phyloP scores from a whole-genome alignment of 1,140 invertebrate genomes.

The Drosophila murphyi region DNA sequence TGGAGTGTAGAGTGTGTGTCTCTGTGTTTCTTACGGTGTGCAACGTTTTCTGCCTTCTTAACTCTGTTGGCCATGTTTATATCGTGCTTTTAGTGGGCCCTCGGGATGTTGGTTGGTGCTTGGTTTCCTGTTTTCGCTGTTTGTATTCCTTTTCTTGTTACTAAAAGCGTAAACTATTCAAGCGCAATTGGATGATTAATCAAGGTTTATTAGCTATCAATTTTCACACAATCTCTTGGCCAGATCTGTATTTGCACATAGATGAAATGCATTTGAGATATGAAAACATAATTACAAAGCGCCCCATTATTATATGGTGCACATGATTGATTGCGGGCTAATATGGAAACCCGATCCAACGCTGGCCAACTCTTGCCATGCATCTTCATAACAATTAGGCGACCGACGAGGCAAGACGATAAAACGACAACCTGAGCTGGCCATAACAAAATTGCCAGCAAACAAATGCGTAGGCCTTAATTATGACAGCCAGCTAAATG shows the following conservation, averaged over 20 bases:
- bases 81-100: constrained; percentile 77
- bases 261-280: constrained; percentile 66
- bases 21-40: constrained; percentile 10
- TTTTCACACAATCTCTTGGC: constrained; percentile 47
- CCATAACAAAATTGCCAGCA: not conserved
- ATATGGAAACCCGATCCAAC: constrained; percentile 70
- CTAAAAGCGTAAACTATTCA: constrained; percentile 61
- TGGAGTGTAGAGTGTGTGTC: not conserved
- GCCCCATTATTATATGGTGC: constrained; percentile 47
- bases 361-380: constrained; percentile 12
- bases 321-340: constrained; percentile 70
- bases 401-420: constrained; percentile 24
- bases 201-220: constrained; percentile 70
- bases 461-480: constrained; percentile 53
- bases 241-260: constrained; percentile 66
- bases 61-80: constrained; percentile 64
- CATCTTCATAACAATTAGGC: constrained; percentile 45
- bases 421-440: constrained; percentile 52
- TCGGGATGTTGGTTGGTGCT: constrained; percentile 47
- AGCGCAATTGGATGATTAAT: constrained; percentile 74
- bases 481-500: constrained; percentile 60
- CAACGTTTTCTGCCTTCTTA: constrained; percentile 51
- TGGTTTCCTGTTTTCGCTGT: constrained; percentile 3
- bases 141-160: constrained; percentile 35
- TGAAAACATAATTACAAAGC: constrained; percentile 61